Conservation (phyloP, 2,113 vertebrate species). For the Myotis lucifugus region DNA sequence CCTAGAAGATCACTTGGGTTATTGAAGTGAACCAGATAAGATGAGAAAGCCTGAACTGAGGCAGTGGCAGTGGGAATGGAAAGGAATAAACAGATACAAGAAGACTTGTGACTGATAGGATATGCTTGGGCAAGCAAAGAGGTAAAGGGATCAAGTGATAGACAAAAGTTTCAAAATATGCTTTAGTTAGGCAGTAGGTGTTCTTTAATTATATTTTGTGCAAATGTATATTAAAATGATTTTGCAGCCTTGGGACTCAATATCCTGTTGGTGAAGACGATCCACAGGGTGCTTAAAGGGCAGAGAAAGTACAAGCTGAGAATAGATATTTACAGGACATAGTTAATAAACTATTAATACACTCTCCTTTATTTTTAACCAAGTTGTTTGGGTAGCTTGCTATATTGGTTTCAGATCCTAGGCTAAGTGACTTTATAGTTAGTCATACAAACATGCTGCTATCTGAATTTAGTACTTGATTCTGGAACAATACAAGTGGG, state of each 20-base stretch:
- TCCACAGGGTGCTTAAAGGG: not conserved
- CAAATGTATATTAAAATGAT: not conserved
- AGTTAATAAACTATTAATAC: not conserved
- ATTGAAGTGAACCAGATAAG: not conserved
- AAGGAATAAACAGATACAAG: not conserved
- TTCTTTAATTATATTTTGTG: not conserved
- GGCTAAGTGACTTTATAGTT: not conserved
- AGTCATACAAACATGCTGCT: not conserved
- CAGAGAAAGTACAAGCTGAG: not conserved
- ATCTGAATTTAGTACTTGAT: not conserved
- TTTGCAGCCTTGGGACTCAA: not conserved
- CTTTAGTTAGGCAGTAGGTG: not conserved
- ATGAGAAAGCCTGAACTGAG: not conserved
- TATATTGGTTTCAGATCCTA: not conserved
- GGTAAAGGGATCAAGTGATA: not conserved
- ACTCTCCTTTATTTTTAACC: not conserved
- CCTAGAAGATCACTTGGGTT: not conserved
- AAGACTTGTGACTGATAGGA: not conserved
- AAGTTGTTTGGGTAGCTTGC: not conserved
- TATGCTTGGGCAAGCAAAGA: not conserved
- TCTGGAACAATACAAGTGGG: constrained; percentile 2
- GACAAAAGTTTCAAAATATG: not conserved
- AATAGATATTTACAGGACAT: not conserved
- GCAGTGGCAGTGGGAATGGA: not conserved
- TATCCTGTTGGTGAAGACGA: not conserved